Percentiles rank a stretch among this genome's conserved stretches.
These are phyloP conservation scores for Dicycla oo DNA, from an alignment of 2,888 invertebrate genomes.

Conservation along the genomic window DNA sequence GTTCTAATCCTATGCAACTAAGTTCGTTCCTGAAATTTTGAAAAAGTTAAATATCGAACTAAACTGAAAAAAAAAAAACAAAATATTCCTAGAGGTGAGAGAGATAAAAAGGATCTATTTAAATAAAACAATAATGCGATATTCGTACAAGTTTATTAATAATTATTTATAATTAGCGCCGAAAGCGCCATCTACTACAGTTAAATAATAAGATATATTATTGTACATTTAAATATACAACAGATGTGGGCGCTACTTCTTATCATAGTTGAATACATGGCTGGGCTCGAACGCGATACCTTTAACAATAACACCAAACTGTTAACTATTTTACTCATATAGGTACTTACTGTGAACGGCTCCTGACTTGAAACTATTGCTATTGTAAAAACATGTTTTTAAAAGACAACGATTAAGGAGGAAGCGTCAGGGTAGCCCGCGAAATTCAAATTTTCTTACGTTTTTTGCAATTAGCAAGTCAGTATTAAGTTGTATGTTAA, in stretches of 20 bases:
- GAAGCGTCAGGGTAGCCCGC: too few relatives aligned
- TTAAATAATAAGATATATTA: slow-evolving; percentile 59
- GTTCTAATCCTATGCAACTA: neutral
- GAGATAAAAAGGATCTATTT: neutral
- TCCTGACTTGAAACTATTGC: neutral
- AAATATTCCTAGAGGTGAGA: neutral
- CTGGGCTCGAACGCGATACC: slow-evolving; percentile 51
- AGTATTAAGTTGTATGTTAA: too few relatives aligned
- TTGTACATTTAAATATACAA: slow-evolving; percentile 64
- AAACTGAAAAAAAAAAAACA: neutral
- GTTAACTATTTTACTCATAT: slow-evolving; percentile 25
- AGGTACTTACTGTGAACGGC: neutral
- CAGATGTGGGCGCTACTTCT: slow-evolving; percentile 52
- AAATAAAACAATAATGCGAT: slow-evolving; percentile 65
- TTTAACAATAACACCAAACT: slow-evolving; percentile 42
- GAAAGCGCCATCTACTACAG: slow-evolving; percentile 40
- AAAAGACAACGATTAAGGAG: neutral
- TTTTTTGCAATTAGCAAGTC: too few relatives aligned
- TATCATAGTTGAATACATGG: slow-evolving; percentile 24
- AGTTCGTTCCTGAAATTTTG: neutral
- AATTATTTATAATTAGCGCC: slow-evolving; percentile 60
- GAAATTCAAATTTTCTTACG: too few relatives aligned
- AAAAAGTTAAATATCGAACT: neutral
- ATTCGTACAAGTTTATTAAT: slow-evolving; percentile 75
- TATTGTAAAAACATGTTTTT: neutral